Evolutionary conservation across 1,140 invertebrate genomes (phyloP).

Genomic region (Gryllus bimaculatus): DNA sequence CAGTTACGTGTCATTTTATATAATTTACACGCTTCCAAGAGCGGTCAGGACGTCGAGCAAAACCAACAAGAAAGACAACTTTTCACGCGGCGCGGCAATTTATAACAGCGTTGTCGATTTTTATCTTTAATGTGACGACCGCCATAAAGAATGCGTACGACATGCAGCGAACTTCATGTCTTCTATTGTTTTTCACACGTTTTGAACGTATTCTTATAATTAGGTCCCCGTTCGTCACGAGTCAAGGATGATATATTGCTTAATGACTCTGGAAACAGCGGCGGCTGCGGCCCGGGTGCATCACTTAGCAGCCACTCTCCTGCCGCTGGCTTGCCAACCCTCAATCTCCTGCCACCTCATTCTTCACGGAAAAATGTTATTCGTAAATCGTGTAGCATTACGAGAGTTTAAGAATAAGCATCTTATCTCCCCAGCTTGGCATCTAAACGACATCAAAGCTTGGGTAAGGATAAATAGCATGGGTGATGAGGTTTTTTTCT

Average conservation of each 20-base stretch:
- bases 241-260: not conserved
- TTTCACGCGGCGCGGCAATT: not conserved
- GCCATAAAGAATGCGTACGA: not conserved
- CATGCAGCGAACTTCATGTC: not conserved
- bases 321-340: no score
- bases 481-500: no score
- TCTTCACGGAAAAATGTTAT: no score
- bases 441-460: no score
- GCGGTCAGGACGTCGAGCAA: not conserved
- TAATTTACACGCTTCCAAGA: not conserved
- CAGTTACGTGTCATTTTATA: not conserved
- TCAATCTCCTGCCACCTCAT: no score
- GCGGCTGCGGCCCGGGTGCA: no score
- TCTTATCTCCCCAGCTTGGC: no score
- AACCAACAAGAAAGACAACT: not conserved
- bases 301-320: no score
- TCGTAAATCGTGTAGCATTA: no score
- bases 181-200: not conserved
- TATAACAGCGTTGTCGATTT: not conserved
- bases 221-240: not conserved
- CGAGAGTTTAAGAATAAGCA: no score
- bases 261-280: no score
- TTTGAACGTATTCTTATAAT: not conserved
- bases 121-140: not conserved
- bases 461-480: no score